Percentiles rank a stretch among this genome's conserved stretches.
Conservation (phyloP, 1,140 invertebrate species). For the Atta cephalotes region DNA sequence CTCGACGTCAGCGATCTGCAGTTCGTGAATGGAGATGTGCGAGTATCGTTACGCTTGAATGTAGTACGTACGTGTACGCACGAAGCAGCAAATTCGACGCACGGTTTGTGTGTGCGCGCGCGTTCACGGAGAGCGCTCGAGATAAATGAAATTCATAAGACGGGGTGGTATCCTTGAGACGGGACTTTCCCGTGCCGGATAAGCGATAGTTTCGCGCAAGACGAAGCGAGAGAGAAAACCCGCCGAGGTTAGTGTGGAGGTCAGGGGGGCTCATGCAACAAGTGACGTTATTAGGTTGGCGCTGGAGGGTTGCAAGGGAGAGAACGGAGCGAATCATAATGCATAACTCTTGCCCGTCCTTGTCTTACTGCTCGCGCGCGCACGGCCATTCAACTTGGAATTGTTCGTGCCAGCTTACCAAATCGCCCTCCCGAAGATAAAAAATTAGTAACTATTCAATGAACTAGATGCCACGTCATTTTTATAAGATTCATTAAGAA, state of each 20-base stretch:
- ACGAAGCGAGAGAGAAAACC: conserved; percentile 35
- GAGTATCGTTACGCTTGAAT: background rate
- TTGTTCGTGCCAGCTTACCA: conserved; percentile 49
- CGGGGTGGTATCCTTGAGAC: conserved; percentile 69
- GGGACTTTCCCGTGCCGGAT: conserved; percentile 65
- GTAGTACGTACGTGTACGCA: background rate
- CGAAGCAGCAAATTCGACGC: background rate
- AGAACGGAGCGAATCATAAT: conserved; percentile 82
- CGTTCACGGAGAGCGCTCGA: conserved; percentile 34
- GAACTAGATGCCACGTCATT: background rate
- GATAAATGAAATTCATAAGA: conserved; percentile 79
- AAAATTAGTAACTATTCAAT: conserved; percentile 33
- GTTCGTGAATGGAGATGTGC: background rate
- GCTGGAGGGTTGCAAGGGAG: conserved; percentile 66
- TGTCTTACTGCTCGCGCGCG: conserved; percentile 76
- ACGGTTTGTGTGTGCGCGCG: background rate
- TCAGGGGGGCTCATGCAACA: conserved; percentile 79
- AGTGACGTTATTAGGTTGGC: conserved; percentile 84
- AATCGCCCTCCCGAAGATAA: background rate
- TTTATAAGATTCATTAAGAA: background rate
- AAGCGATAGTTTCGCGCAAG: conserved; percentile 79
- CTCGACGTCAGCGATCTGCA: background rate
- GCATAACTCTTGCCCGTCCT: conserved; percentile 83
- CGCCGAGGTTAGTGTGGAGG: conserved; percentile 51
- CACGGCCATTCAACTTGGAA: conserved; percentile 65